Evolutionary conservation across 2,113 vertebrate genomes (phyloP).

Genomic region (Toxotes chatareus): DNA sequence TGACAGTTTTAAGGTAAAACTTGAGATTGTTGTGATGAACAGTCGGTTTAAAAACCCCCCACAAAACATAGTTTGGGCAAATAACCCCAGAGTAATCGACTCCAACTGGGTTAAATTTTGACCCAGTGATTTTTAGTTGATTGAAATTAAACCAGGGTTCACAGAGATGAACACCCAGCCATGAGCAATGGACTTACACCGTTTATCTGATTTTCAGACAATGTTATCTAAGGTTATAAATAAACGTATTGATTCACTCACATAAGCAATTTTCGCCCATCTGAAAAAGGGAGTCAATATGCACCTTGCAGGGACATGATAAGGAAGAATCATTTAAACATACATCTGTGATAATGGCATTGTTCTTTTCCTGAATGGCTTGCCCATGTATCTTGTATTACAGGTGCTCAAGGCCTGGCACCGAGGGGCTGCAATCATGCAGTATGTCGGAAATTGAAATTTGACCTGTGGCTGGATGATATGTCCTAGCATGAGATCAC

Average conservation of each 20-base stretch:
- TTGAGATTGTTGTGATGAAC: not conserved
- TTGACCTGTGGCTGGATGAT: conserved; percentile 22
- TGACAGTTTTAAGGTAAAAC: not conserved
- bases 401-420: conserved; percentile 22
- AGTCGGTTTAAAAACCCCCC: not conserved
- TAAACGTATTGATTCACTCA: conserved; percentile 71
- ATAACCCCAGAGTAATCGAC: not conserved
- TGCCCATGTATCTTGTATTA: conserved; percentile 27
- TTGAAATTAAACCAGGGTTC: conserved; percentile 22
- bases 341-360: conserved; percentile 49
- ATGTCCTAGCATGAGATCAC: conserved; percentile 22
- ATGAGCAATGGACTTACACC: conserved; percentile 25
- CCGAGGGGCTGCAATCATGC: conserved; percentile 22
- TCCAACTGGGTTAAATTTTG: not conserved
- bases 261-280: conserved; percentile 61
- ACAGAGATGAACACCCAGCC: conserved; percentile 25
- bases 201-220: conserved; percentile 57
- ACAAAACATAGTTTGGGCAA: not conserved
- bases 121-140: not conserved
- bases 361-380: conserved; percentile 34
- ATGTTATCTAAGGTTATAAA: conserved; percentile 58
- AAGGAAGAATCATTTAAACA: conserved; percentile 56
- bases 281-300: conserved; percentile 63
- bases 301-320: conserved; percentile 69
- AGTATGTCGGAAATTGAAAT: not conserved